Base-by-base conservation (phyloP, 2,888 invertebrate genomes). In the Scotopteryx bipunctaria region DNA sequence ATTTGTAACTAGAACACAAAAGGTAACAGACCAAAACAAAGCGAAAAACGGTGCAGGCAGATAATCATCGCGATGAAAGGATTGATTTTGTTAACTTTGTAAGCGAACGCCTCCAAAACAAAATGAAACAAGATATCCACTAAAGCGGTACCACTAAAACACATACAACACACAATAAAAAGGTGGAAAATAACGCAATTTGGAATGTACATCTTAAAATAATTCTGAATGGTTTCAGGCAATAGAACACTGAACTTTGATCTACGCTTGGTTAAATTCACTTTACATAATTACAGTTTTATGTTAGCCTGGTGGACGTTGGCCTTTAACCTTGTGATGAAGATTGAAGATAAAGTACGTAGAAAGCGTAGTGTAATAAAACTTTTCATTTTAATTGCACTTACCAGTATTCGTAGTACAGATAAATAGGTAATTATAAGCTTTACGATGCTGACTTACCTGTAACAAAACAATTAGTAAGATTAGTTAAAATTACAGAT, bases 381-480 rank as follows among this genome's bases (percentile, higher is more conserved):
- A 55, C 53, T 36, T 61, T 57, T 53, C 45, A 48, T 55, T 55
- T 47, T 57, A 40, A 50, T 46, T 36, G 23, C 25, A 55, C 50
- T 53, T 49, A 59, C 55, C 55, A 31, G 31, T 11, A 25, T 36
- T 38, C 27, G 8, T 45, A 42, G 29, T 44, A 40, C 40, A 35
- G 11, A 29, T 41, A 13, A 31, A 29, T 45, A 29, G 31, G 16
- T 33, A 40, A 5, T 51, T 49, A 32, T 21, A 21, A 42, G 23
- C n/a, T 58, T 63, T 58, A 43, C 27, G 32, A 46, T 16, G 60
- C 55, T 38, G 61, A 67, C 83, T 84, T 83, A 85, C 84, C 83
- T 84, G 81, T 57, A 83, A 83, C 74, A 80, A 76, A 70, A 59
- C 51, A 63, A 65, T 62, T 47, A 62, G n/a, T 42, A 54, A 25